These are phyloP conservation scores for Orthonevra nobilis DNA, from an alignment of 2,888 invertebrate genomes.

Conservation along the genomic window DNA sequence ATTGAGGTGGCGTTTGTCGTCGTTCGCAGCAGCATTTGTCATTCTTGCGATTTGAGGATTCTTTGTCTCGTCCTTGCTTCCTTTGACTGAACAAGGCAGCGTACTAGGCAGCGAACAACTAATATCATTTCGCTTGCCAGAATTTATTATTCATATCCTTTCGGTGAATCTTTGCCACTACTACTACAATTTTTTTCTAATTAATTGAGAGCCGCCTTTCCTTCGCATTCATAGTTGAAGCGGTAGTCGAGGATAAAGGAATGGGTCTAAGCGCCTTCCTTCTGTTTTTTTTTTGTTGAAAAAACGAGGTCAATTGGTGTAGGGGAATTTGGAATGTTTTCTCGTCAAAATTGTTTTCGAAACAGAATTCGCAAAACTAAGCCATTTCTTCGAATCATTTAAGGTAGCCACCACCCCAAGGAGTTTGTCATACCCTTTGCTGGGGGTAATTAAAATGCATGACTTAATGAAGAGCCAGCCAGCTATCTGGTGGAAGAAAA, in stretches of 20 bases:
- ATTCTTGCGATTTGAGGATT: too few relatives aligned
- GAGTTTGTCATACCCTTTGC: constrained; percentile 28
- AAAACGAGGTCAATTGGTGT: constrained; percentile 51
- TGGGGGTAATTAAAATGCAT: constrained; percentile 63
- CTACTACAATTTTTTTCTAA: constrained; percentile 9
- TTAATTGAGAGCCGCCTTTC: too few relatives aligned
- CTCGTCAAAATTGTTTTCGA: neutral
- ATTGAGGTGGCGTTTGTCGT: constrained; percentile 36
- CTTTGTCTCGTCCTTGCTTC: neutral
- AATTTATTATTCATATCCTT: constrained; percentile 49
- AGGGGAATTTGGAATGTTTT: too few relatives aligned
- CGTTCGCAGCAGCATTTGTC: constrained; percentile 14
- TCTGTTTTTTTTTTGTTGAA: too few relatives aligned
- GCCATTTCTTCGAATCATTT: neutral
- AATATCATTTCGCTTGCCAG: constrained; percentile 38
- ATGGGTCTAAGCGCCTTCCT: neutral
- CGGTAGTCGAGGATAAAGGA: too few relatives aligned
- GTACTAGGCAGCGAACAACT: too few relatives aligned
- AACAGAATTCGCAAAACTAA: neutral
- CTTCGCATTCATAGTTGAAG: too few relatives aligned
- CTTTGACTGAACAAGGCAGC: too few relatives aligned
- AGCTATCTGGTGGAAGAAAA: neutral
- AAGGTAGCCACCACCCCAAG: neutral
- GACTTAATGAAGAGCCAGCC: constrained; percentile 58
- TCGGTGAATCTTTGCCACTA: constrained; percentile 31